phyloP scores from a whole-genome alignment of 1,140 invertebrate genomes.

The Bombus breviceps region DNA sequence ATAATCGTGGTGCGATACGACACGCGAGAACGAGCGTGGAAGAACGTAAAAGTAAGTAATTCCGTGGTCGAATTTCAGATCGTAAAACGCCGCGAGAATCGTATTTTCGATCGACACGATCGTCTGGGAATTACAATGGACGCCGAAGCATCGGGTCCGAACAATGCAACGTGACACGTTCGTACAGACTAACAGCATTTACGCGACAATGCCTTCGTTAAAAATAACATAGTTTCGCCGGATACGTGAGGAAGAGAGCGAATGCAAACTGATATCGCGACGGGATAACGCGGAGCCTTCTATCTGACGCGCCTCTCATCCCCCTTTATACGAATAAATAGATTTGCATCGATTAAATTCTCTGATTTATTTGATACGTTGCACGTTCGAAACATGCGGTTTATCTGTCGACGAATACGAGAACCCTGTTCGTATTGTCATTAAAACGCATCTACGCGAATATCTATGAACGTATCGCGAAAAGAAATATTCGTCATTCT shows the following conservation, averaged over 20 bases:
- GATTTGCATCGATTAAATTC: constrained; percentile 32
- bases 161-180: constrained; percentile 24
- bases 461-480: background rate
- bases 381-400: background rate
- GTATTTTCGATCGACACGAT: background rate
- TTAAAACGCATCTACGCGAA: background rate
- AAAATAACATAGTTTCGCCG: constrained; percentile 24
- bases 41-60: constrained; percentile 22
- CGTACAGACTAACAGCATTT: background rate
- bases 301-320: background rate
- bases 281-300: background rate
- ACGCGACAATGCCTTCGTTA: constrained; percentile 28
- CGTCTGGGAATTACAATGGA: background rate
- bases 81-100: background rate
- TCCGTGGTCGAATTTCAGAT: background rate
- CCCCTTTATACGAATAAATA: constrained; percentile 16
- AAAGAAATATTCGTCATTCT: background rate
- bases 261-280: constrained; percentile 7
- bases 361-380: constrained; percentile 14
- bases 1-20: background rate
- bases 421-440: background rate
- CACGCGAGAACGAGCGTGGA: constrained; percentile 15
- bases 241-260: background rate
- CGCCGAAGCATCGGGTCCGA: background rate
- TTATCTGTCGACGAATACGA: background rate